Evolutionary conservation across 2,797 vertebrate species (phyloP).

Genomic region (Selene dorsalis): DNA sequence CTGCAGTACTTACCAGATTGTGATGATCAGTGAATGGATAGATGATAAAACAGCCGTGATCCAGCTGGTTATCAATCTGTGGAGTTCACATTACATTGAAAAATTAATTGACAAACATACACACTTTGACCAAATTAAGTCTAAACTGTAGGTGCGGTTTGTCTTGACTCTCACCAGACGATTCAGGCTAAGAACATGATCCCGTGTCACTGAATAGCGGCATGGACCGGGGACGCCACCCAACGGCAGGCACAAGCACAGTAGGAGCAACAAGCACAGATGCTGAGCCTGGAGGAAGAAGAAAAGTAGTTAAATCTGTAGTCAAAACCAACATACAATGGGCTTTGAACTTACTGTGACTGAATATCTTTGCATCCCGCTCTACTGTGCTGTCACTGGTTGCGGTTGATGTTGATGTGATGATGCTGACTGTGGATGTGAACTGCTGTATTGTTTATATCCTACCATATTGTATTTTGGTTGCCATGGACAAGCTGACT

Average conservation of each 20-base stretch:
- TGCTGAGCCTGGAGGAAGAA: constrained; percentile 65
- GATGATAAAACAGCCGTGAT: constrained; percentile 72
- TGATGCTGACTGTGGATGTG: too few relatives aligned
- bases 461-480: too few relatives aligned
- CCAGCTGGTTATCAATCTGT: constrained; percentile 78
- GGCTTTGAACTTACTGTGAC: too few relatives aligned
- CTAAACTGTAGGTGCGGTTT: too few relatives aligned
- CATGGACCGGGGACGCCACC: constrained; percentile 75
- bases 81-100: constrained; percentile 21
- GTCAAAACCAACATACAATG: too few relatives aligned
- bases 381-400: too few relatives aligned
- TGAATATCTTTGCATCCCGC: too few relatives aligned
- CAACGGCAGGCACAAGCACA: constrained; percentile 66
- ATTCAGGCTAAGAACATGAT: constrained; percentile 71
- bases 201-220: constrained; percentile 73
- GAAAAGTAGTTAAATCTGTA: neutral
- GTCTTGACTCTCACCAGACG: constrained; percentile 64
- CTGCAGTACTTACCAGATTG: constrained; percentile 66
- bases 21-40: constrained; percentile 71
- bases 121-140: neutral
- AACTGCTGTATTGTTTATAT: too few relatives aligned
- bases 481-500: too few relatives aligned
- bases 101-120: neutral
- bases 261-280: constrained; percentile 71
- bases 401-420: too few relatives aligned